A percentile compares a stretch with the other conserved stretches of the same genome.
Evolutionary conservation across 2,888 invertebrate genomes (phyloP).

Genomic region (Leptura quadrifasciata): DNA sequence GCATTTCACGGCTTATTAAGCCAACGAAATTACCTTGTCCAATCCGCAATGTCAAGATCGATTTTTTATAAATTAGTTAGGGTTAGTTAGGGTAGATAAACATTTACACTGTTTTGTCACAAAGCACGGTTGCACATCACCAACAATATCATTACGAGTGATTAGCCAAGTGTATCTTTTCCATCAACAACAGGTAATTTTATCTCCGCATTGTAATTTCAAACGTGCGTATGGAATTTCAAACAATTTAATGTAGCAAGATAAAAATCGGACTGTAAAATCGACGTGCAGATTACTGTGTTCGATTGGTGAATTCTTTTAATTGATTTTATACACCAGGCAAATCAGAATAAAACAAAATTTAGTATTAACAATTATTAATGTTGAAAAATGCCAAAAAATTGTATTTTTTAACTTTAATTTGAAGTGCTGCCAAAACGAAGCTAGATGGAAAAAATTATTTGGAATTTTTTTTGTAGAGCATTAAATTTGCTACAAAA

Average conservation of each 20-base stretch:
- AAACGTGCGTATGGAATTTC: slow-evolving; percentile 17
- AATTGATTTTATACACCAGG: no score
- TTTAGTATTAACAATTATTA: no score
- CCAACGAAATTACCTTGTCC: not conserved
- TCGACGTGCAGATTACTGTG: no score
- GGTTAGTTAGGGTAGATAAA: not conserved
- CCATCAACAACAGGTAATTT: slow-evolving; percentile 27
- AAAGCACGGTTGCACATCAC: slow-evolving; percentile 39
- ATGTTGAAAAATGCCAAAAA: no score
- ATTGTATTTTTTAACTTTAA: no score
- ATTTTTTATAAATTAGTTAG: not conserved
- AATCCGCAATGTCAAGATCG: not conserved
- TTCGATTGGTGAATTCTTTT: no score
- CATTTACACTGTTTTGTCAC: not conserved
- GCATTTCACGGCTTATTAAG: not conserved
- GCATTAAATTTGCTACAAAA: no score
- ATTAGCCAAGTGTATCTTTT: slow-evolving; percentile 45
- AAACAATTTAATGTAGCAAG: not conserved
- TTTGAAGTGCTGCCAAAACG: no score
- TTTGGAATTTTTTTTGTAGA: no score
- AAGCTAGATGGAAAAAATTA: no score
- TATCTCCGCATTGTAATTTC: slow-evolving; percentile 36
- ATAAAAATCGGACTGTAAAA: not conserved
- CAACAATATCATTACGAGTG: slow-evolving; percentile 48
- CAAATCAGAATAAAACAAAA: no score